phyloP scores from a whole-genome alignment of 1,140 invertebrate genomes.

The Vollenhovia emeryi region DNA sequence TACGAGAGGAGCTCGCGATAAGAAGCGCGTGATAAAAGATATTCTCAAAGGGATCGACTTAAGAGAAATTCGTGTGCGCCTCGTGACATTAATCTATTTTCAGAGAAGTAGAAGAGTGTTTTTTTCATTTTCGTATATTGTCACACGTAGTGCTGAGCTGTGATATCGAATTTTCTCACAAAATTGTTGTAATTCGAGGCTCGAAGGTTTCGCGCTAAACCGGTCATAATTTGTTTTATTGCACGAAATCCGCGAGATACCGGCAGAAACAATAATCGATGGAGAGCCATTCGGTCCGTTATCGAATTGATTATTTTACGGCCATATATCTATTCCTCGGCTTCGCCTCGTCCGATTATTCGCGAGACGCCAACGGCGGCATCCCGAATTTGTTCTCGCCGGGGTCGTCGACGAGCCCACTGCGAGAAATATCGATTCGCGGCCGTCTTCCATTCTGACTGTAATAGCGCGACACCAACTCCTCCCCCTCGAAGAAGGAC shows the following conservation, averaged over 20 bases:
- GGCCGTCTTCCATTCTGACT: slow-evolving; percentile 73
- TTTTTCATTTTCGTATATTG: background rate
- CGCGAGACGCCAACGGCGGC: background rate
- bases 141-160: background rate
- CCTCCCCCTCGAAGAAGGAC: slow-evolving; percentile 65
- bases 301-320: slow-evolving; percentile 1
- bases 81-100: slow-evolving; percentile 26
- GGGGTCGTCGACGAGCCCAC: slow-evolving; percentile 57
- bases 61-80: background rate
- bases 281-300: background rate
- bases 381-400: slow-evolving; percentile 34
- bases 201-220: background rate
- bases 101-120: background rate
- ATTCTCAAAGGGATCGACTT: slow-evolving; percentile 7
- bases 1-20: slow-evolving; percentile 27
- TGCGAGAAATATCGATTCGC: slow-evolving; percentile 71
- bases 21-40: slow-evolving; percentile 11
- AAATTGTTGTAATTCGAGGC: no score
- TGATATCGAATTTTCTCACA: no score
- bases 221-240: background rate
- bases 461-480: slow-evolving; percentile 57
- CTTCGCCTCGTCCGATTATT: background rate
- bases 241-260: background rate
- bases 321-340: background rate
- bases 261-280: background rate